Evolutionary conservation across 1,140 invertebrate species (phyloP), one percentile per base, ranked within the genome.

Genomic region (Ericerus pela): DNA sequence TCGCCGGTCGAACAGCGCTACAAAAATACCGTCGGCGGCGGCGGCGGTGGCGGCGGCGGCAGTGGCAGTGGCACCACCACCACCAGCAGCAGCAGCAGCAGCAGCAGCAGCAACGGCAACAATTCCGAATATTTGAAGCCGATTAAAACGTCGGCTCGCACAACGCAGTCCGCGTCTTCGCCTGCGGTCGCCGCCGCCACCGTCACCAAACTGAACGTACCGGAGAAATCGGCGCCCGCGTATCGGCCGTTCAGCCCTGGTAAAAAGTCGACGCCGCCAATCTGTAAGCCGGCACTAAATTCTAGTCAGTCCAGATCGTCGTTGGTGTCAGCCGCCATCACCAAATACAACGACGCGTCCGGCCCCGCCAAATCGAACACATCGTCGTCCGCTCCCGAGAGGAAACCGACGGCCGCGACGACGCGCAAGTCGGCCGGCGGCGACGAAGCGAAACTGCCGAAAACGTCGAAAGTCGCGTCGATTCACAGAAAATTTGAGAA

Each of bases 71-170:
- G 14, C 72, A 72, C 75, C 62, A 30, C 61, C 60, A 55, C 54
- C 33, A n/a, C 54, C 55, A 51, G 56, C 51, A 30, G 60, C 53
- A 14, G 54, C 54, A 22, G 51, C 55, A 37, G 28, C 53, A 24
- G 54, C 55, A 14, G 33, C 53, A 69, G 73, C 1, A 73, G 73
- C 59, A 80, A 80, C 0, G 82, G 75, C 0, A 79, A 78, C 0
- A 81, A 79, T 38, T 82, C 80, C 47, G 81, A 81, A 1, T 85
- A 86, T 65, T 72, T 85, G 38, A 75, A 79, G 61, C 81, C 84
- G 0, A 78, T 81, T 6, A 75, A 78, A 5, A 69, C 82, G 1
- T 83, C 82, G 62, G 58, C 54, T 10, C 26, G 11, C 20, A 51
- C 28, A 51, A 55, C n/a, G 10, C 12, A 28, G 3, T 8, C 20